Evolutionary conservation across 2,888 invertebrate species (phyloP).

Genomic region (Coleophora deauratella): DNA sequence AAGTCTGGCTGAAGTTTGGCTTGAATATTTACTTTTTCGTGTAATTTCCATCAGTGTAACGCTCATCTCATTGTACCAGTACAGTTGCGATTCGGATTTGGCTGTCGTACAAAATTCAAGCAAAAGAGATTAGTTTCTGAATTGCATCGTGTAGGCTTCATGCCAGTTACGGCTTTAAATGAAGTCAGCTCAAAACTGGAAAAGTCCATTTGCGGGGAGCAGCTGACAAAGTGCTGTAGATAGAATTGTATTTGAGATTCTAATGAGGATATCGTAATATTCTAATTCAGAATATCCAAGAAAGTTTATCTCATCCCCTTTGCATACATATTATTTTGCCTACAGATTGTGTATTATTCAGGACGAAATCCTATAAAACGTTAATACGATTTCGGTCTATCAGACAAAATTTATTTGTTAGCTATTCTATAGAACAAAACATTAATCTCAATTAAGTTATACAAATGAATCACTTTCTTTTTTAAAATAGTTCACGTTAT

Average conservation of each 20-base stretch:
- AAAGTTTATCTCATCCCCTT: neutral
- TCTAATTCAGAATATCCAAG: neutral
- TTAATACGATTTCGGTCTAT: too few relatives aligned
- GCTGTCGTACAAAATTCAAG: conserved; percentile 53
- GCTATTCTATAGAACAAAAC: conserved; percentile 11
- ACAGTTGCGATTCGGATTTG: conserved; percentile 32
- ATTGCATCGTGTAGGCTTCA: conserved; percentile 38
- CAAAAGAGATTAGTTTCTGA: conserved; percentile 53
- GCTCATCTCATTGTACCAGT: conserved; percentile 3
- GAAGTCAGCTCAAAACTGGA: conserved; percentile 31
- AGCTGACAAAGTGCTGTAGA: conserved; percentile 21
- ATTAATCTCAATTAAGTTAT: conserved; percentile 62
- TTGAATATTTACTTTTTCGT: conserved; percentile 10
- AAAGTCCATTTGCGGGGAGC: conserved; percentile 10
- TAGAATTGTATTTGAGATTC: conserved; percentile 19
- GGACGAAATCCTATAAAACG: too few relatives aligned
- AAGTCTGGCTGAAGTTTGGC: neutral
- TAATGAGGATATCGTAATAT: neutral
- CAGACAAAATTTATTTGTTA: neutral
- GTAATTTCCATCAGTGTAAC: conserved; percentile 9
- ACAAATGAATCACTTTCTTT: conserved; percentile 53
- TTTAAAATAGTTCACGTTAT: conserved; percentile 36
- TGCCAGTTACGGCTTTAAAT: conserved; percentile 40
- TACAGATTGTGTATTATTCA: neutral
- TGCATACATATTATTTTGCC: too few relatives aligned